phyloP scores from a whole-genome alignment of 2,113 vertebrate genomes.

The Holacanthus passer region DNA sequence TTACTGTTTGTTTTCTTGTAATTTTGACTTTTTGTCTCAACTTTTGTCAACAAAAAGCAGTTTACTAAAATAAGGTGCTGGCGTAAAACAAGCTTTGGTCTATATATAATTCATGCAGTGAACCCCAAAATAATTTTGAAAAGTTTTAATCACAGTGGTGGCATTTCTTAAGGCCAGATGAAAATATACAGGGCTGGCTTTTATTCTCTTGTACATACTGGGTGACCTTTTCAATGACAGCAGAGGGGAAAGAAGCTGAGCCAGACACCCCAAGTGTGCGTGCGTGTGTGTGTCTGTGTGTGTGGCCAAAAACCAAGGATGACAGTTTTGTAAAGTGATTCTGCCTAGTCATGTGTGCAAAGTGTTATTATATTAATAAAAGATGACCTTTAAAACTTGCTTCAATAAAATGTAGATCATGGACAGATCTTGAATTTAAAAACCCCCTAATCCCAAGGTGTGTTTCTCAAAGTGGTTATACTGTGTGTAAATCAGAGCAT shows the following conservation, averaged over 20 bases:
- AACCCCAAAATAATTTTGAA: neutral
- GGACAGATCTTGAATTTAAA: neutral
- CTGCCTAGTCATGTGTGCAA: neutral
- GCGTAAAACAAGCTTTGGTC: neutral
- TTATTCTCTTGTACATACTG: neutral
- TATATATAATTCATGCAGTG: neutral
- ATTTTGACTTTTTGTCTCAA: neutral
- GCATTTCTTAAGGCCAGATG: conserved; percentile 22
- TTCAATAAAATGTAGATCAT: neutral
- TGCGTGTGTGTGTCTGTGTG: neutral
- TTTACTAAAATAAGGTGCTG: neutral
- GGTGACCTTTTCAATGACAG: conserved; percentile 47
- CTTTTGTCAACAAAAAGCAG: neutral
- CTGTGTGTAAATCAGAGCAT: neutral
- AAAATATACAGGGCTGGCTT: neutral
- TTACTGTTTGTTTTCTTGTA: neutral
- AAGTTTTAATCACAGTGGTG: conserved; percentile 18
- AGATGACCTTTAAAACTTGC: conserved; percentile 11
- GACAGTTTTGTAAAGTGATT: conserved; percentile 3
- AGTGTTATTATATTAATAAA: neutral
- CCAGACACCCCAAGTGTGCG: neutral
- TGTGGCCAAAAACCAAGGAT: neutral
- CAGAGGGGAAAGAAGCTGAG: neutral
- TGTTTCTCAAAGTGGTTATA: conserved; percentile 5
- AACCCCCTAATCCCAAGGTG: accelerated